phyloP scores from a whole-genome alignment of 2,888 invertebrate species.

The Melanotus villosus region DNA sequence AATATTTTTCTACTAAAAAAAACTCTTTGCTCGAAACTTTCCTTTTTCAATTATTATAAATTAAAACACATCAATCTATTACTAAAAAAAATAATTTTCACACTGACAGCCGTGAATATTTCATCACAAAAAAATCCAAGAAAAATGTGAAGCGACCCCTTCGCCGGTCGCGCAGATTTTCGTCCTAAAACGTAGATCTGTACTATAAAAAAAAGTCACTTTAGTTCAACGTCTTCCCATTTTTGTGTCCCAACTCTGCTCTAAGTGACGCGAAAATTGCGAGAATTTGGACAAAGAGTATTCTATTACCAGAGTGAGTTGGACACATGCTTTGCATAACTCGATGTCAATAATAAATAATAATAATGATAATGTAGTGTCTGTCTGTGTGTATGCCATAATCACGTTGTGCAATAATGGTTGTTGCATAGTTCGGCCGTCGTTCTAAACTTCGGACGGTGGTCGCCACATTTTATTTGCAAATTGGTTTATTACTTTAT shows the following conservation, averaged over 20 bases:
- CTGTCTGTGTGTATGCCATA: constrained; percentile 53
- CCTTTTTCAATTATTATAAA: not conserved
- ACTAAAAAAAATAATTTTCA: not conserved
- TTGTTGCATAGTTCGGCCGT: constrained; percentile 33
- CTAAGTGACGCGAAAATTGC: not conserved
- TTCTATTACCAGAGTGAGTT: not conserved
- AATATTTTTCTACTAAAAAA: constrained; percentile 20
- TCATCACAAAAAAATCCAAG: not conserved
- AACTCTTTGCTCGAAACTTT: not conserved
- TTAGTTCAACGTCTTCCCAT: constrained; percentile 66
- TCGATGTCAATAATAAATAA: constrained; percentile 56
- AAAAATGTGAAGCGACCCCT: not conserved
- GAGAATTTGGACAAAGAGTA: not conserved
- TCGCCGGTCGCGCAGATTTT: constrained; percentile 13
- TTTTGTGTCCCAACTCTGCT: constrained; percentile 59
- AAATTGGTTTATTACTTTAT: constrained; percentile 17
- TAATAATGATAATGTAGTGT: constrained; percentile 36
- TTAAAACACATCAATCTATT: no score
- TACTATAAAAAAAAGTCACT: constrained; percentile 48
- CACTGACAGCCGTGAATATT: constrained; percentile 3
- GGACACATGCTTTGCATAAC: constrained; percentile 45
- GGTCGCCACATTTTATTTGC: constrained; percentile 16
- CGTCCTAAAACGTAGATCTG: constrained; percentile 37
- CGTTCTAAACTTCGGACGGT: not conserved
- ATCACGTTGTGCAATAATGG: constrained; percentile 50